A percentile compares a stretch with the other conserved stretches of the same genome.
These are phyloP conservation scores for Hassar affinis DNA, from an alignment of 2,113 vertebrate species.

Conservation along the genomic window DNA sequence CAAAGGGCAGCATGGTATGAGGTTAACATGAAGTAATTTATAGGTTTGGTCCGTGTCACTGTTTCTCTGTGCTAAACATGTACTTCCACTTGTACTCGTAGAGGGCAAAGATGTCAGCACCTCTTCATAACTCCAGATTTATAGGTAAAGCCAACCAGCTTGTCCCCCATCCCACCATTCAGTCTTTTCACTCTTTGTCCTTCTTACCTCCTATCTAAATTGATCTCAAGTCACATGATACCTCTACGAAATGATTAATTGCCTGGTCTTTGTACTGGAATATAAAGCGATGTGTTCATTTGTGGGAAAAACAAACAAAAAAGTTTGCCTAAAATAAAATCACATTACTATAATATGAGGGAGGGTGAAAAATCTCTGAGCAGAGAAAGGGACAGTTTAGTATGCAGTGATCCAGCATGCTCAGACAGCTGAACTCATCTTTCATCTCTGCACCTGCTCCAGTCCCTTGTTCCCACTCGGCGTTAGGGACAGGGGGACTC, in stretches of 20 bases:
- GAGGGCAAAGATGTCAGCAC: constrained; percentile 54
- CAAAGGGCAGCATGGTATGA: constrained; percentile 52
- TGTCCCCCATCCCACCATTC: constrained; percentile 14
- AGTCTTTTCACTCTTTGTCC: not conserved
- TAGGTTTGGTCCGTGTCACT: constrained; percentile 49
- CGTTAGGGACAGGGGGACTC: constrained; percentile 9
- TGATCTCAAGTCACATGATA: constrained; percentile 36
- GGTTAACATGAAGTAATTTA: constrained; percentile 60
- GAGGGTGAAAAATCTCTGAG: constrained; percentile 21
- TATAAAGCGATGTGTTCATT: constrained; percentile 11
- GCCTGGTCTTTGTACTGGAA: constrained; percentile 5
- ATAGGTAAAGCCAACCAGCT: constrained; percentile 56
- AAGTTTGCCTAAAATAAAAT: constrained; percentile 21
- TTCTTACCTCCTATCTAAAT: not conserved
- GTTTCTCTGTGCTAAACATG: constrained; percentile 41
- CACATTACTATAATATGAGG: not conserved
- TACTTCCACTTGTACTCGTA: constrained; percentile 35
- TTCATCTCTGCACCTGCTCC: constrained; percentile 59
- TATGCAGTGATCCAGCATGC: constrained; percentile 24
- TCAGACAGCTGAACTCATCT: constrained; percentile 56
- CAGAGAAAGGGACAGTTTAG: constrained; percentile 20
- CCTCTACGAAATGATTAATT: constrained; percentile 9
- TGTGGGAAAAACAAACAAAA: not conserved
- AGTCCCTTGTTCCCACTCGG: constrained; percentile 33
- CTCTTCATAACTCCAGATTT: constrained; percentile 56